Percentiles rank a stretch among this genome's conserved stretches.
phyloP scores from a whole-genome alignment of 2,888 invertebrate species.

The Glaucopsyche alexis region DNA sequence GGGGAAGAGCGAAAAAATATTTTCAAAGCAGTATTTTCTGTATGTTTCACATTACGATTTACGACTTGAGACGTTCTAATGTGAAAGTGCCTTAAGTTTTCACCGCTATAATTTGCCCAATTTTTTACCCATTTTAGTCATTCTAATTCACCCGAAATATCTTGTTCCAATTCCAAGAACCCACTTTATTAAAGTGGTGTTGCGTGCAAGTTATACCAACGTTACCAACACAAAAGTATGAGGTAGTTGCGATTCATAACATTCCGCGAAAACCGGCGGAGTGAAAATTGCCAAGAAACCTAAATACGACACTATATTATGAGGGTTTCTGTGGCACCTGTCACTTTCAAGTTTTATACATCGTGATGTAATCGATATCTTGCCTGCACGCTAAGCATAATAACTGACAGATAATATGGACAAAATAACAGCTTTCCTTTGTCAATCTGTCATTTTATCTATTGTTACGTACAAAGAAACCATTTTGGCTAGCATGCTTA shows the following conservation, averaged over 20 bases:
- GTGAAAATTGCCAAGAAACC: background rate
- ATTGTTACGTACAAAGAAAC: no score
- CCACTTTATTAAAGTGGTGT: slow-evolving; percentile 2
- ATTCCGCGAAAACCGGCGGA: background rate
- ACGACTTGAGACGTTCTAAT: background rate
- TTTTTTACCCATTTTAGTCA: background rate
- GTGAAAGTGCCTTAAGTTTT: background rate
- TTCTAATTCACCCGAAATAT: background rate
- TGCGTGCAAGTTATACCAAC: background rate
- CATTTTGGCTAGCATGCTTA: no score
- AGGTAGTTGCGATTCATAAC: background rate
- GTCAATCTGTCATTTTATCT: no score
- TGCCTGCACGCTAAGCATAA: background rate
- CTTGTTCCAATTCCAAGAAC: slow-evolving; percentile 2
- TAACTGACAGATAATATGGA: no score
- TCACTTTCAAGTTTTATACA: background rate
- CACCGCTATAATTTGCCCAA: slow-evolving; percentile 2
- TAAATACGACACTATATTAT: background rate
- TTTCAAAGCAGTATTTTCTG: background rate
- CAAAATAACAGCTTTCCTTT: no score
- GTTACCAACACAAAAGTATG: background rate
- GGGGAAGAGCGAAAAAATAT: background rate
- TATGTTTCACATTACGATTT: no score
- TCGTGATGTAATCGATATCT: background rate
- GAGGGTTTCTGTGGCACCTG: slow-evolving; percentile 9